Base-by-base conservation (phyloP, 2,797 vertebrate genomes). In the Pseudochirops corinnae region DNA sequence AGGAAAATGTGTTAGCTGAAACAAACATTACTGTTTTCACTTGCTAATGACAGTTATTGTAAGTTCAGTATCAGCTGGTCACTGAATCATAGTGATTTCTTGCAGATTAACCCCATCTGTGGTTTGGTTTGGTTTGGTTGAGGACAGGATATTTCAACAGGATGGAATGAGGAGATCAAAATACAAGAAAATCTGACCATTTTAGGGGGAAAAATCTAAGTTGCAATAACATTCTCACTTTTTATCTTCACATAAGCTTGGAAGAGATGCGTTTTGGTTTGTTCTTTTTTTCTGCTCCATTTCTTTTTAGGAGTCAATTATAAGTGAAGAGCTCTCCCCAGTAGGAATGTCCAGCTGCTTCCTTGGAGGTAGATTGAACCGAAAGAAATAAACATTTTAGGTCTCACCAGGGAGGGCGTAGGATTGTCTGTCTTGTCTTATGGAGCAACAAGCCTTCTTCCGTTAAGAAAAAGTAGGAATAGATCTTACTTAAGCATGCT, bases 261-360 rank as follows among this genome's bases (percentile, higher is more conserved):
- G 91, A 57, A 62, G 29, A 21, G 39, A 5, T 55, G 90, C 39
- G 39, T 56, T 82, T 55, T 24, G 33, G 0, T 33, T 0, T 4
- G 29, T 14, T 39, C 56, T 62, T n/a, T 18, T 90, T 4, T 39
- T 74, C 39, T 55, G 50, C 9, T 92, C 90, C n/a, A 0, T 97
- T 94, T 95, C 93, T 93, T 93, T 92, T 96, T 90, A 92, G 95
- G 96, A 94, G 96, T 95, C 94, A 95, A 94, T 7, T 53, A 74
- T 92, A 90, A 55, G 82, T 62, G 55, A 95, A 39, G n/a, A 0
- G 0, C 18, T 90, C 95, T 55, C 60, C 28, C 14, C 46, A 56
- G 26, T 31, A 92, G 50, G 74, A 11, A 53, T 60, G 62, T 39
- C 82, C 33, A 90, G 50, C 56, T 92, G 53, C 95, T 95, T 94